These are phyloP conservation scores for Stenotaenia linearis DNA, from an alignment of 2,888 invertebrate genomes.

Conservation along the genomic window DNA sequence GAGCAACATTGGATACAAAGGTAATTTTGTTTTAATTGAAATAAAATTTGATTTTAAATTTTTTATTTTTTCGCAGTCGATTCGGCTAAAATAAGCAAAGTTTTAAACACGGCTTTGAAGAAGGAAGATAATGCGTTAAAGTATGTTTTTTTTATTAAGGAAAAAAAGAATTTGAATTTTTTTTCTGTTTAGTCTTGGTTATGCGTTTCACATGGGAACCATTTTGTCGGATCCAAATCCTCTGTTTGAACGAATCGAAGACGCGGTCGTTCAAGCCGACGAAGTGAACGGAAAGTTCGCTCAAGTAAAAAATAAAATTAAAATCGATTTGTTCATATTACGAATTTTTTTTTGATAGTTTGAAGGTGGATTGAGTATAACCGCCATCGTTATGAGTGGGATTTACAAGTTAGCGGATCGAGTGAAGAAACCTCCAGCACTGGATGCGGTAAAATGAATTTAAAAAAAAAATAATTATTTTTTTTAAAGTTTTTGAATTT, in stretches of 20 bases:
- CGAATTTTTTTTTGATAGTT: slow-evolving; percentile 67
- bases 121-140: slow-evolving; percentile 73
- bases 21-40: slow-evolving; percentile 39
- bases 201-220: slow-evolving; percentile 75
- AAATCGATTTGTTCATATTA: not conserved
- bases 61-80: slow-evolving; percentile 48
- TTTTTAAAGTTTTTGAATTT: not conserved
- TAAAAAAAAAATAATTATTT: not conserved
- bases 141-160: slow-evolving; percentile 46
- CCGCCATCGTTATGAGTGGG: slow-evolving; percentile 58
- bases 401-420: slow-evolving; percentile 58
- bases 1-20: slow-evolving; percentile 59
- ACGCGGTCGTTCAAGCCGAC: slow-evolving; percentile 90
- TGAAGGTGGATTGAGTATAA: slow-evolving; percentile 66
- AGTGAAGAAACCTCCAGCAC: slow-evolving; percentile 61
- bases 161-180: no score
- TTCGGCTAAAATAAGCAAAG: slow-evolving; percentile 63
- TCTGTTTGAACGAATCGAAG: slow-evolving; percentile 70
- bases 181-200: slow-evolving; percentile 61
- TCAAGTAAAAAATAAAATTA: slow-evolving; percentile 45
- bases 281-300: slow-evolving; percentile 79
- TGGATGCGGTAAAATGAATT: slow-evolving; percentile 55
- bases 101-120: slow-evolving; percentile 68
- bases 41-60: slow-evolving; percentile 40
- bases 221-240: slow-evolving; percentile 56